These are phyloP conservation scores for Egretta garzetta DNA, from an alignment of 2,113 vertebrate genomes.

Conservation along the genomic window DNA sequence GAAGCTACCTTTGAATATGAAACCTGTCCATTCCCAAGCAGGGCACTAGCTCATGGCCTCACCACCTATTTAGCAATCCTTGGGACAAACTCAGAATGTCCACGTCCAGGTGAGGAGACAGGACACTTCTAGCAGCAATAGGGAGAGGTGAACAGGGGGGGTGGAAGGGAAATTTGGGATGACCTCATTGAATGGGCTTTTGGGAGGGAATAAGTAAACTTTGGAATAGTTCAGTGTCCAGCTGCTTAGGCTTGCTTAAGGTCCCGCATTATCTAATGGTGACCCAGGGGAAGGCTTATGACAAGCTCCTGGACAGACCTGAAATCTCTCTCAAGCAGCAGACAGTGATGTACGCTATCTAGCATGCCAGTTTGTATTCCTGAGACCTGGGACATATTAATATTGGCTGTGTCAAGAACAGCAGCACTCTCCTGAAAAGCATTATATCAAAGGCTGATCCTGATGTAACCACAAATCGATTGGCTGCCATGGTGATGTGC, in stretches of 20 bases:
- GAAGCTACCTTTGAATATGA: not conserved
- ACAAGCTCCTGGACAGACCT: not conserved
- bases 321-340: not conserved
- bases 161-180: not conserved
- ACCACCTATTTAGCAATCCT: not conserved
- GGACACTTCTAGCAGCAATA: not conserved
- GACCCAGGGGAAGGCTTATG: not conserved
- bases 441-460: not conserved
- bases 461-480: not conserved
- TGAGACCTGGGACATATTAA: not conserved
- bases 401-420: not conserved
- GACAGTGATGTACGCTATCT: not conserved
- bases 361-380: not conserved
- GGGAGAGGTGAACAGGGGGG: not conserved
- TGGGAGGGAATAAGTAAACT: not conserved
- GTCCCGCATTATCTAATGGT: not conserved
- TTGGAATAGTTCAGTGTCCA: rapidly evolving
- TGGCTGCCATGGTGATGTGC: conserved; percentile 28
- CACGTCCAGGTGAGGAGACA: not conserved
- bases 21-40: not conserved
- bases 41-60: not conserved
- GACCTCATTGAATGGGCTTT: not conserved
- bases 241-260: not conserved
- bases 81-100: not conserved
- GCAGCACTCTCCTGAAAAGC: not conserved